Evolutionary conservation across 2,888 invertebrate species (phyloP), one percentile per base, ranked within the genome.

Genomic region (Acleris sparsana): DNA sequence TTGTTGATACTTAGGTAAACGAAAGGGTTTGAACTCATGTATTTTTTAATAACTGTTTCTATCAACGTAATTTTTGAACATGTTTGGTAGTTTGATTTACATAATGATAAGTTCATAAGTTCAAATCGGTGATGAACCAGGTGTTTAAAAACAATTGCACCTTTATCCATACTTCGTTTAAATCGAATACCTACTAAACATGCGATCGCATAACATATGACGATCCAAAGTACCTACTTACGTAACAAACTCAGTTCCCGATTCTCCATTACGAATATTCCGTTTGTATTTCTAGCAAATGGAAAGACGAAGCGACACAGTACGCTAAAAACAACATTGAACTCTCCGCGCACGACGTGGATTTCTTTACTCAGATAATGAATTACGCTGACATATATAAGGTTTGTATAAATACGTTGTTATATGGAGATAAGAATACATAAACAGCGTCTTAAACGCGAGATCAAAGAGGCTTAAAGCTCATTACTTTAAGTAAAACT

Each of bases 281-380:
- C 57, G 22, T 53, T 67, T 71, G 20, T 73, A 46, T 73, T 86
- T 81, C 17, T 70, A 89, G 92, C 48, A 80, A 84, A 77, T 86
- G 88, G 88, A 77, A 71, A 62, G 74, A 76, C 69, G 52, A 53
- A 43, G 49, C 18, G 25, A 67, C 73, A 59, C 66, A 67, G 53
- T 87, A 86, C 73, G 67, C 69, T 3, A 86, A 82, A 76, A 85
- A 73, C 53, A 90, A 85, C 71, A 83, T 90, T 56, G 84, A 91
- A 62, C 80, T 92, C 18, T 85, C 92, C 1, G 80, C 88, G 25
- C 84, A 88, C 70, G 91, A 93, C 67, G 83, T 82, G 48, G 89
- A 90, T 71, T 88, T 88, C 74, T 89, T 80, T 71, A 76, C 85
- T 55, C 83, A 89, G 71, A 72, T 92, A 58, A 70, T 80, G 55